These are phyloP conservation scores for Antennarius striatus DNA, from an alignment of 2,113 vertebrate species.

Conservation along the genomic window DNA sequence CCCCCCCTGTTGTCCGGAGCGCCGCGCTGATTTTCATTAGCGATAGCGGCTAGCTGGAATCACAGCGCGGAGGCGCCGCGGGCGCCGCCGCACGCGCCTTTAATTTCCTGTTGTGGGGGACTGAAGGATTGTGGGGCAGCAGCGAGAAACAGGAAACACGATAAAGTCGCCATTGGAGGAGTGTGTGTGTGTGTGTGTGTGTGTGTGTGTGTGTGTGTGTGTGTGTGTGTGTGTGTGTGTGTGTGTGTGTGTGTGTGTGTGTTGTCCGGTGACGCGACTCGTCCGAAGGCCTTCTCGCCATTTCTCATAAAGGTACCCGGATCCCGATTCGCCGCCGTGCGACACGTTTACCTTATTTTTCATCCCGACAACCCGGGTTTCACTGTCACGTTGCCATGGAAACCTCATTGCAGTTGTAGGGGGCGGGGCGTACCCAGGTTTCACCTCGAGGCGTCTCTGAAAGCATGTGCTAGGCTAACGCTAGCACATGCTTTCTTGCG, in stretches of 20 bases:
- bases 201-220: constrained; percentile 3
- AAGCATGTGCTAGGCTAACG: too few species aligned
- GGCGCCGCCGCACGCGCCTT: constrained; percentile 56
- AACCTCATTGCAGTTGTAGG: constrained; percentile 12
- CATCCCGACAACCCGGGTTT: constrained; percentile 4
- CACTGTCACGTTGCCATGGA: constrained; percentile 10
- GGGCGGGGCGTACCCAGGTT: too few species aligned
- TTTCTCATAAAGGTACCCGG: background rate
- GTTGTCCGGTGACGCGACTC: constrained; percentile 23
- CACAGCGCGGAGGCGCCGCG: constrained; percentile 52
- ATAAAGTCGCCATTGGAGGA: constrained; percentile 48
- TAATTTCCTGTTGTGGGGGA: constrained; percentile 74
- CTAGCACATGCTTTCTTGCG: too few species aligned
- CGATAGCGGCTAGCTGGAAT: constrained; percentile 66
- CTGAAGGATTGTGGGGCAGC: constrained; percentile 66
- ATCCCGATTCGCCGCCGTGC: constrained; percentile 17
- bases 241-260: constrained; percentile 10
- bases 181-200: constrained; percentile 18
- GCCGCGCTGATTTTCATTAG: constrained; percentile 69
- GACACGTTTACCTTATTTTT: constrained; percentile 2
- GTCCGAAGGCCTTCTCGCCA: background rate
- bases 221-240: constrained; percentile 22
- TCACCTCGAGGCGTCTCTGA: too few species aligned
- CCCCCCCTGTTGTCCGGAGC: constrained; percentile 51
- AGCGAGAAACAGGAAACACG: constrained; percentile 63